These are phyloP conservation scores for Ischnus inquisitorius DNA, from an alignment of 2,888 invertebrate genomes.

Conservation along the genomic window DNA sequence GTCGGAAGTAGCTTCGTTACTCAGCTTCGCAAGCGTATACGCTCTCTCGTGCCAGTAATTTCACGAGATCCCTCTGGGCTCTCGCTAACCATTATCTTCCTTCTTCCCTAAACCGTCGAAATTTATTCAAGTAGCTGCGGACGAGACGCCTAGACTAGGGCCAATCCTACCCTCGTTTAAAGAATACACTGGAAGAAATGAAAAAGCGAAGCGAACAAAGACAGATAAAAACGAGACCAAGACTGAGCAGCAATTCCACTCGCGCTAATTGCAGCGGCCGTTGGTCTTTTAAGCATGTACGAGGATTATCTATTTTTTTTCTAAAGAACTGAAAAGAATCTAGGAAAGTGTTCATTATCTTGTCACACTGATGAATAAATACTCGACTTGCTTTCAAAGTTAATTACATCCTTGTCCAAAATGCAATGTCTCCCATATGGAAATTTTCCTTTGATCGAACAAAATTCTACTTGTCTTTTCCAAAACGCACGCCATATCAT, in stretches of 20 bases:
- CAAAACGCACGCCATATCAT: no score
- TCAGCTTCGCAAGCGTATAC: conserved; percentile 15
- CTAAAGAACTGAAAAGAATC: neutral
- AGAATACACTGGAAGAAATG: neutral
- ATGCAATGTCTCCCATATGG: no score
- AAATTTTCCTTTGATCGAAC: no score
- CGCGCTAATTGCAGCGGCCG: neutral
- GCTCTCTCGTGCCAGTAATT: conserved; percentile 4
- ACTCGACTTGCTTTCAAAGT: no score
- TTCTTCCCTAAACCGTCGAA: conserved; percentile 11
- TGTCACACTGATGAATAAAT: no score
- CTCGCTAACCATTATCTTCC: conserved; percentile 1
- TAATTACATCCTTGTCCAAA: no score
- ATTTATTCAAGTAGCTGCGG: conserved; percentile 24
- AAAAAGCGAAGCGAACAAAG: neutral
- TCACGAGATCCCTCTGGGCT: neutral
- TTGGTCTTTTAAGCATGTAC: neutral
- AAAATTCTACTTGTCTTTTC: no score
- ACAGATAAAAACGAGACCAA: neutral
- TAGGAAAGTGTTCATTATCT: no score
- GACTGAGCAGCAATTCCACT: neutral
- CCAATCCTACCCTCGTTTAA: neutral
- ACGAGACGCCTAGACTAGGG: neutral
- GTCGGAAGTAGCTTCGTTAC: conserved; percentile 37
- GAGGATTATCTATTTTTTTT: neutral